Evolutionary conservation across 2,888 invertebrate genomes (phyloP).

Genomic region (Calliphora vomitoria): DNA sequence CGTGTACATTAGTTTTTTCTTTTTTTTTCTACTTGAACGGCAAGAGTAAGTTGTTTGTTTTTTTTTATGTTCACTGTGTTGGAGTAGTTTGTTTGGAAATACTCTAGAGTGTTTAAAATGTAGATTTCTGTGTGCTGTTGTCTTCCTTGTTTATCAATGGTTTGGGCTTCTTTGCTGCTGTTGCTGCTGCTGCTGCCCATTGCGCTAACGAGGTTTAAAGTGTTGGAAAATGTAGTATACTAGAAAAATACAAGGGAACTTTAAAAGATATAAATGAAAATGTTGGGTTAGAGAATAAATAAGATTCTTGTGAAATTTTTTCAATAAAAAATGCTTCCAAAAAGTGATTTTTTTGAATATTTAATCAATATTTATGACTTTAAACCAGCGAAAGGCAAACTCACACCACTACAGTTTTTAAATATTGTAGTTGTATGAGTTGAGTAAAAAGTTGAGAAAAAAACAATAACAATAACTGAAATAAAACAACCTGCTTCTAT

Average conservation of each 20-base stretch:
- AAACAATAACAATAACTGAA: too few species aligned
- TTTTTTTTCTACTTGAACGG: not conserved
- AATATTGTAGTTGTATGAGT: too few species aligned
- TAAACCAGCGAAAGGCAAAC: too few species aligned
- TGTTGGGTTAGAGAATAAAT: not conserved
- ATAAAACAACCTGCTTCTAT: too few species aligned
- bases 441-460: too few species aligned
- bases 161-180: not conserved
- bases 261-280: not conserved
- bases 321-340: too few species aligned
- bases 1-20: not conserved
- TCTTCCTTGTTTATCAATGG: slow-evolving; percentile 38
- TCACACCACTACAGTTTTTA: too few species aligned
- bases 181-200: not conserved
- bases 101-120: slow-evolving; percentile 39
- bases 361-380: too few species aligned
- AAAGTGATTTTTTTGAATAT: too few species aligned
- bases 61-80: not conserved
- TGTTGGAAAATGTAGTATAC: not conserved
- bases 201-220: slow-evolving; percentile 21
- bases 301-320: too few species aligned
- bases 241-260: not conserved
- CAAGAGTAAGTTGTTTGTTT: not conserved
- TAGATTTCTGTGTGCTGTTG: not conserved
- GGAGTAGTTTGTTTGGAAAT: slow-evolving; percentile 10